Base-by-base conservation (phyloP, 2,797 vertebrate species). In the Huso huso region DNA sequence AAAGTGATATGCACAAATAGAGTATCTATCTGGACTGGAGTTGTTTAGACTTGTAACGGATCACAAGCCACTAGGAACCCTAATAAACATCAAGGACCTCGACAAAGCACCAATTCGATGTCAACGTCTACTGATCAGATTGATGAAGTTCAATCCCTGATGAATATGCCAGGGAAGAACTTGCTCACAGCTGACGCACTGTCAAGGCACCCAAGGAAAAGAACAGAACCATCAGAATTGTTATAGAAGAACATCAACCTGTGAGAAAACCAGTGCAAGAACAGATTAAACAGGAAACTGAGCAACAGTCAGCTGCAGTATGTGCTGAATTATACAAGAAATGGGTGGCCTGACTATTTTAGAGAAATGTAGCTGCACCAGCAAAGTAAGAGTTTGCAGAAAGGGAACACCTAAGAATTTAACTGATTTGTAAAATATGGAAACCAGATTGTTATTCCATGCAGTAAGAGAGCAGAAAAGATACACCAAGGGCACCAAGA, bases 111-210 rank as follows among this genome's bases (percentile, higher is more conserved):
- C 37, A 37, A 37, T 37, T 37, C 37, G 5, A 37, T 37, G 37
- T 37, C 37, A 37, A 37, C 37, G 37, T 37, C 4, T 37, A 37
- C 37, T 37, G 37, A 37, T 37, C 3, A 11, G 67, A 10, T 50
- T 70, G 4, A 68, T 72, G 61, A 72, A 62, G 52, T 67, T 75
- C 48, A 74, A 68, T 50, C 55, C 61, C 64, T 6, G 51, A 61
- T 1, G 69, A 60, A 55, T 37, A 37, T 37, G 37, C 37, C 37
- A 37, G 37, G 37, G 37, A 37, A 37, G 37, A 37, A 37, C 5
- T 37, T 37, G 37, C 37, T 37, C 37, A 37, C 37, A 37, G 37
- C 37, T 37, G 37, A 37, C 5, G 37, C 37, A 37, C 37, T 37
- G 37, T 37, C 37, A 4, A 37, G 37, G 37, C 37, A 37, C 37